Evolutionary conservation across 1,140 invertebrate genomes (phyloP).

Genomic region (Drosophila willistoni): DNA sequence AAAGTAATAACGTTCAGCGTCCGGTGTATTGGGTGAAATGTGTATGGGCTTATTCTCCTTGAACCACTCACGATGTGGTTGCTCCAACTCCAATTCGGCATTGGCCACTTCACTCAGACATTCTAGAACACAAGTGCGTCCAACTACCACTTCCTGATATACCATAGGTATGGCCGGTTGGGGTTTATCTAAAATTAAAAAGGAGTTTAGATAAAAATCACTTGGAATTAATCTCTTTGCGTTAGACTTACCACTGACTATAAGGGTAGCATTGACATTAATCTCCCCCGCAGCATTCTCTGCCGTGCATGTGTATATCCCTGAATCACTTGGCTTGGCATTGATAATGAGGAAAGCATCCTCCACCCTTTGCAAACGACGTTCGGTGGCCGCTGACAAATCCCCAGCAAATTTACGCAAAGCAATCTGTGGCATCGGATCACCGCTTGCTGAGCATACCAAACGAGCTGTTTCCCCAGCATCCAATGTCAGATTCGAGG

Average conservation of each 20-base stretch:
- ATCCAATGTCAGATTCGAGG: conserved; percentile 92
- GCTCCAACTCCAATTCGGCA: conserved; percentile 86
- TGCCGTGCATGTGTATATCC: conserved; percentile 97
- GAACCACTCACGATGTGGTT: conserved; percentile 93
- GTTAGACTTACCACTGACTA: conserved; percentile 88
- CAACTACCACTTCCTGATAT: conserved; percentile 90
- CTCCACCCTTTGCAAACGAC: conserved; percentile 95
- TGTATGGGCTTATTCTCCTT: conserved; percentile 89
- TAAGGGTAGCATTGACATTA: conserved; percentile 94
- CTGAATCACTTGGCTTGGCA: conserved; percentile 93
- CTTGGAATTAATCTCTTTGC: neutral
- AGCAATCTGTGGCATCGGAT: conserved; percentile 93
- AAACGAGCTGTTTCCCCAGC: conserved; percentile 93
- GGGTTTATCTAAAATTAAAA: conserved; percentile 87
- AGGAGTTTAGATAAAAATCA: neutral
- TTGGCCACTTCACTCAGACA: conserved; percentile 90
- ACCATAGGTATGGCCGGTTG: conserved; percentile 91
- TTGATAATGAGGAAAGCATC: conserved; percentile 96
- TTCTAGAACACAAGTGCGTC: conserved; percentile 92
- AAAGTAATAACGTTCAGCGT: conserved; percentile 88
- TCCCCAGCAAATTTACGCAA: conserved; percentile 97
- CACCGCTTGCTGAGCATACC: conserved; percentile 95
- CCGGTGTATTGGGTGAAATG: conserved; percentile 87
- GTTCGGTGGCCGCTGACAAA: conserved; percentile 96
- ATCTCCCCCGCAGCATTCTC: conserved; percentile 94